A percentile compares a stretch with the other conserved stretches of the same genome.
These are phyloP conservation scores for Buphagus erythrorhynchus DNA, from an alignment of 2,797 vertebrate species.

Conservation along the genomic window DNA sequence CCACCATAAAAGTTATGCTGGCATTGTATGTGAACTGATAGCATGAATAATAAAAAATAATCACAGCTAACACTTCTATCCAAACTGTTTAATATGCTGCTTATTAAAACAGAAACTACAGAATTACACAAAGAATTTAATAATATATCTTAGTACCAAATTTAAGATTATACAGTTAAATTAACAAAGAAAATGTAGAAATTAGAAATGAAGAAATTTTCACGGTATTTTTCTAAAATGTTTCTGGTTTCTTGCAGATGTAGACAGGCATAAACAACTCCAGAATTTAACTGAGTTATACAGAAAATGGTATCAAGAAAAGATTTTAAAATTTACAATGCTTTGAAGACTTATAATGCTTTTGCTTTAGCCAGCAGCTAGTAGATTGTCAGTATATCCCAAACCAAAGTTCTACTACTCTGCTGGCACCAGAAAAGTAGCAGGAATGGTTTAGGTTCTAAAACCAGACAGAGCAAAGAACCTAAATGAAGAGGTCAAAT, in stretches of 20 bases:
- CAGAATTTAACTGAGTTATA: not conserved
- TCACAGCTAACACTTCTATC: not conserved
- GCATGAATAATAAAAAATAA: not conserved
- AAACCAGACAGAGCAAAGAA: not conserved
- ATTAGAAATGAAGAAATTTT: not conserved
- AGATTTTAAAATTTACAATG: not conserved
- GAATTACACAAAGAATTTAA: not conserved
- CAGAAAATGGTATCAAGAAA: not conserved
- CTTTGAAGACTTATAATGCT: not conserved
- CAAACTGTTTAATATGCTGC: not conserved
- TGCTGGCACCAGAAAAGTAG: not conserved
- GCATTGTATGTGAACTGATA: not conserved
- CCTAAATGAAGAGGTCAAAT: not conserved
- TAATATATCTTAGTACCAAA: not conserved
- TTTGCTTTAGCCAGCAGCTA: not conserved
- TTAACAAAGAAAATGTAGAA: not conserved
- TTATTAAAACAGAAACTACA: not conserved
- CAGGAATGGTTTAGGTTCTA: not conserved
- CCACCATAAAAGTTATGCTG: accelerated
- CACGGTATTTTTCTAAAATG: not conserved
- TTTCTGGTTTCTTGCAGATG: not conserved
- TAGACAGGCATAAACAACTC: not conserved
- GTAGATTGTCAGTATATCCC: not conserved
- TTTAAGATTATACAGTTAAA: not conserved
- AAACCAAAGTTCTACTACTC: not conserved